Evolutionary conservation across 2,888 invertebrate genomes (phyloP), one percentile per base, ranked within the genome.

Genomic region (Drosophila nigritarsus): DNA sequence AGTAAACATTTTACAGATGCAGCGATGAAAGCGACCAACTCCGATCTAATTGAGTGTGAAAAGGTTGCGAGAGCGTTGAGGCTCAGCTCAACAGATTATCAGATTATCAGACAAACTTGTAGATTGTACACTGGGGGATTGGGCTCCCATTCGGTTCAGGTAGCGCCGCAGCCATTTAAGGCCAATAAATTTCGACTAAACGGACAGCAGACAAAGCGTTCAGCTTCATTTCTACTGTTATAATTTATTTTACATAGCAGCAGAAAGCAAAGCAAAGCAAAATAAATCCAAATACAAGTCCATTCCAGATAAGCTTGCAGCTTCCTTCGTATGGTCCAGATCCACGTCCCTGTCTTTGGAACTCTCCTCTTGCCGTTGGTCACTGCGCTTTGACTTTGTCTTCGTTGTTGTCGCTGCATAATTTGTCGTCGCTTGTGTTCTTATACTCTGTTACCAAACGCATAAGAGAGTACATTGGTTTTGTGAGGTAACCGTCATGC

Each of bases 41-140:
- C 66, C 53, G 49, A 72, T 80, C 88, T 90, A 90, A 91, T 90
- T 89, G 90, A 90, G 91, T 90, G 90, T 87, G 82, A 91, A 90
- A 72, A 74, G 72, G 74, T 62, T 74, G 74, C 50, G 38, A 50
- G 63, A 68, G 62, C 54, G 60, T 30, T 18, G 36, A 45, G 54
- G 29, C 27, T 69, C 63, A 63, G 60, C 30, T 50, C 13, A 45
- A 58, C 34, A 63, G 65, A 59, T 60, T 51, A 65, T 70, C 75
- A 56, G 64, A 68, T 68, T 55, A 68, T 66, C 67, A 18, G 48
- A 15, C 50, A 30, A 58, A 13, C 55, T 13, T 24, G 51, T 20
- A 42, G 51, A 58, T 45, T 45, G 45, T 66, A 48, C 36, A 15
- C n/a, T 45, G 24, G 34, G 48, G 54, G 20, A 36, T 62, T 32